phyloP scores from a whole-genome alignment of 2,113 vertebrate species.

The Nanorana parkeri region DNA sequence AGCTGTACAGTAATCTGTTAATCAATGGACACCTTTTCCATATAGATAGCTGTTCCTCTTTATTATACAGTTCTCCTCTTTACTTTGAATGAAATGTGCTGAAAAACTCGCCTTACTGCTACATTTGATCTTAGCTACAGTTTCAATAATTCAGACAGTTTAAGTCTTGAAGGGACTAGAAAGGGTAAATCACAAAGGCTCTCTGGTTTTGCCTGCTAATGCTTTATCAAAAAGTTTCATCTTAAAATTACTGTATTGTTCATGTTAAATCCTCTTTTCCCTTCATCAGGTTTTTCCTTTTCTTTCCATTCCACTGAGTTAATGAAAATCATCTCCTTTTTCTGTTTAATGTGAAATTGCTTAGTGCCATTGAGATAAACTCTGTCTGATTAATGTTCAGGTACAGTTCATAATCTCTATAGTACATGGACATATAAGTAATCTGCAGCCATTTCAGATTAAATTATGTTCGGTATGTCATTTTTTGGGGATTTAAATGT shows the following conservation, averaged over 20 bases:
- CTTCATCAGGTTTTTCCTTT: constrained; percentile 38
- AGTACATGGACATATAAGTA: constrained; percentile 28
- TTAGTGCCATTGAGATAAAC: constrained; percentile 25
- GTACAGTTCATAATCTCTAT: constrained; percentile 31
- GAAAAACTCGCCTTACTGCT: constrained; percentile 21
- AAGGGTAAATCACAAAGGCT: constrained; percentile 34
- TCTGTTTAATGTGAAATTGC: constrained; percentile 32
- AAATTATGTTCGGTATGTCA: constrained; percentile 8
- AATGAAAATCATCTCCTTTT: constrained; percentile 17
- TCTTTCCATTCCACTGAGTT: constrained; percentile 24
- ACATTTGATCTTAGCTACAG: constrained; percentile 30
- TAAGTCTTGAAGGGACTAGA: constrained; percentile 24
- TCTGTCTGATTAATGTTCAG: constrained; percentile 32
- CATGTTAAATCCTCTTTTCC: constrained; percentile 41
- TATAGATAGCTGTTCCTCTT: constrained; percentile 1
- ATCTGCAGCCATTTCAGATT: not conserved
- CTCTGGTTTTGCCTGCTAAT: constrained; percentile 18
- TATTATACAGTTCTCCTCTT: constrained; percentile 22
- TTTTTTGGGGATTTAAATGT: constrained; percentile 14
- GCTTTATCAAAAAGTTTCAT: constrained; percentile 41
- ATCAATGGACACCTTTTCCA: constrained; percentile 21
- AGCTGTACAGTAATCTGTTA: not conserved
- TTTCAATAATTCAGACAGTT: constrained; percentile 45
- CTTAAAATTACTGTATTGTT: constrained; percentile 39
- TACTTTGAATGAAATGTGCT: constrained; percentile 39